phyloP scores from a whole-genome alignment of 2,888 invertebrate genomes.

The Podotricha telesiphe region DNA sequence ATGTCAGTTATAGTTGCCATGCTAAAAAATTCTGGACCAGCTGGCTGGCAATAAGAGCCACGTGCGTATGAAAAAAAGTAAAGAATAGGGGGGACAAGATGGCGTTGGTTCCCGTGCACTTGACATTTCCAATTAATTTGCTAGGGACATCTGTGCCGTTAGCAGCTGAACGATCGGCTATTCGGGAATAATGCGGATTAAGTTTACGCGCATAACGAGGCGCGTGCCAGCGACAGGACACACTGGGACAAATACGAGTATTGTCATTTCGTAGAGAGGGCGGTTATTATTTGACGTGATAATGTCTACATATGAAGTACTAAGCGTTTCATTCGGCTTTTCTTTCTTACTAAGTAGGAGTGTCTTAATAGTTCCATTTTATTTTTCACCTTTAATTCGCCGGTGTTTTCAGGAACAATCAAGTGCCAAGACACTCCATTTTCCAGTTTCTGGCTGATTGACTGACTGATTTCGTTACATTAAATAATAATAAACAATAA shows the following conservation, averaged over 20 bases:
- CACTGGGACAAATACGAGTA: constrained; percentile 50
- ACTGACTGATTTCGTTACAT: no score
- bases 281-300: constrained; percentile 27
- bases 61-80: constrained; percentile 76
- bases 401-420: no score
- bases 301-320: background rate
- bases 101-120: constrained; percentile 74
- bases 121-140: constrained; percentile 84
- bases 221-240: constrained; percentile 52
- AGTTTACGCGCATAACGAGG: constrained; percentile 58
- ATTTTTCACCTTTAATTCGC: background rate
- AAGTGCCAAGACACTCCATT: no score
- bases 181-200: constrained; percentile 72
- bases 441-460: no score
- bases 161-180: constrained; percentile 76
- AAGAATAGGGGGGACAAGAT: constrained; percentile 71
- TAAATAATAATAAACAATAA: no score
- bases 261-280: constrained; percentile 45
- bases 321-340: background rate
- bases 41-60: constrained; percentile 76
- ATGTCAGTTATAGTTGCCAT: constrained; percentile 59
- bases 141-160: constrained; percentile 79
- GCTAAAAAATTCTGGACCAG: constrained; percentile 66
- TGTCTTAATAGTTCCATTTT: no score
- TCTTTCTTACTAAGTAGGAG: no score